Evolutionary conservation across 2,797 vertebrate species (phyloP).

Genomic region (Falco columbarius): DNA sequence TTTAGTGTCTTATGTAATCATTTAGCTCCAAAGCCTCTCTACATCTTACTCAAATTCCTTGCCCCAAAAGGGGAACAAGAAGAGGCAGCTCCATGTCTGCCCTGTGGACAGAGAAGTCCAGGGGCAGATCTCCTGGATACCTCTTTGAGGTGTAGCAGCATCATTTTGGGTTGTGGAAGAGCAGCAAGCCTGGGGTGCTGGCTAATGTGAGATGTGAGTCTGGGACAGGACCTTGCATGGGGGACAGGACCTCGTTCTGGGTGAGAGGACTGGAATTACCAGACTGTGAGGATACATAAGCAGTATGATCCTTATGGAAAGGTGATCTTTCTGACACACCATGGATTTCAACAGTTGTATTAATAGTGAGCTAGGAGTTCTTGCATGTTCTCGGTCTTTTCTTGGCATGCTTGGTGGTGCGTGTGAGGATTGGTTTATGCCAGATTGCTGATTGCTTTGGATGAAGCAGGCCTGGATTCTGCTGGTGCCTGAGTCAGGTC

Average conservation of each 20-base stretch:
- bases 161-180: background rate
- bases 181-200: background rate
- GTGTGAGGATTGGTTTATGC: background rate
- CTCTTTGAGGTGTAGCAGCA: background rate
- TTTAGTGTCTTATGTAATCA: background rate
- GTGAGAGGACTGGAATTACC: background rate
- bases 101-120: fast-evolving
- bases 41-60: background rate
- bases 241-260: background rate
- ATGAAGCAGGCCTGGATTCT: background rate
- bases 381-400: background rate
- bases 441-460: background rate
- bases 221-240: background rate
- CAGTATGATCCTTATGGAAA: background rate
- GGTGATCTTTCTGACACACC: background rate
- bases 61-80: background rate
- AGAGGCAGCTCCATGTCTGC: background rate
- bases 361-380: background rate
- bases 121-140: no score
- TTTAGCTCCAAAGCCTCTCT: background rate
- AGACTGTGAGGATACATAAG: fast-evolving
- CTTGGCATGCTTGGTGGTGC: background rate
- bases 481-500: background rate
- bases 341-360: background rate
- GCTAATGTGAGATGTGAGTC: background rate